Conservation (phyloP, 2,113 vertebrate genomes). For the Passer domesticus region DNA sequence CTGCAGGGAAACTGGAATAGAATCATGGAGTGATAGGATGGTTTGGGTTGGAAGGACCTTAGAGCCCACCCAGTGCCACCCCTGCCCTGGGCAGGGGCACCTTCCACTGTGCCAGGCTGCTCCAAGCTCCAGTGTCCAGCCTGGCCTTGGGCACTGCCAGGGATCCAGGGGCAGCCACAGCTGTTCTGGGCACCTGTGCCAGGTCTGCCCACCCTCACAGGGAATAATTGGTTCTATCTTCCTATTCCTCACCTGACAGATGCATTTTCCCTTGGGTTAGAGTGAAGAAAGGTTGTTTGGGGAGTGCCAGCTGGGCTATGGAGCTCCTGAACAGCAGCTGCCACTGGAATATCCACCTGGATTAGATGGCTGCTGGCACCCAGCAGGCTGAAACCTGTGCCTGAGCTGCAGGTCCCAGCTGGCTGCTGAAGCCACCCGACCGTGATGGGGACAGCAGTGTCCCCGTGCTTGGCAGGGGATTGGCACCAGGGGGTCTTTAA, state of each 20-base stretch:
- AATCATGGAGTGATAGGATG: background rate
- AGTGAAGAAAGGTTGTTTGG: background rate
- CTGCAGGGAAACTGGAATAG: background rate
- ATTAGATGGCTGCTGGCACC: background rate
- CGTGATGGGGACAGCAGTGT: background rate
- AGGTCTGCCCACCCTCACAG: rapidly evolving
- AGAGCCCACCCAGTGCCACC: rapidly evolving
- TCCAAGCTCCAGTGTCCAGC: background rate
- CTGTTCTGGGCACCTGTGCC: background rate
- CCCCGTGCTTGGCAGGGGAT: background rate
- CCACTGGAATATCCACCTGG: background rate
- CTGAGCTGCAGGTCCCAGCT: background rate
- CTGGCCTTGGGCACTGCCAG: background rate
- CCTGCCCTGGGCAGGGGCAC: background rate
- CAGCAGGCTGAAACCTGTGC: background rate
- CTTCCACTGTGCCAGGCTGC: rapidly evolving
- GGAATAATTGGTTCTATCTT: background rate
- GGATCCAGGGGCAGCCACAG: background rate
- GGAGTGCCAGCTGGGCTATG: background rate
- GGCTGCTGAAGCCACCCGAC: background rate
- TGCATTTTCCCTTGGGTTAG: background rate
- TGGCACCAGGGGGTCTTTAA: background rate
- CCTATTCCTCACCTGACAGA: background rate
- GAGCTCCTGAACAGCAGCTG: constrained; percentile 10
- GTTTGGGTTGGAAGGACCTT: rapidly evolving